phyloP scores from a whole-genome alignment of 2,113 vertebrate species.

The Lutjanus erythropterus region DNA sequence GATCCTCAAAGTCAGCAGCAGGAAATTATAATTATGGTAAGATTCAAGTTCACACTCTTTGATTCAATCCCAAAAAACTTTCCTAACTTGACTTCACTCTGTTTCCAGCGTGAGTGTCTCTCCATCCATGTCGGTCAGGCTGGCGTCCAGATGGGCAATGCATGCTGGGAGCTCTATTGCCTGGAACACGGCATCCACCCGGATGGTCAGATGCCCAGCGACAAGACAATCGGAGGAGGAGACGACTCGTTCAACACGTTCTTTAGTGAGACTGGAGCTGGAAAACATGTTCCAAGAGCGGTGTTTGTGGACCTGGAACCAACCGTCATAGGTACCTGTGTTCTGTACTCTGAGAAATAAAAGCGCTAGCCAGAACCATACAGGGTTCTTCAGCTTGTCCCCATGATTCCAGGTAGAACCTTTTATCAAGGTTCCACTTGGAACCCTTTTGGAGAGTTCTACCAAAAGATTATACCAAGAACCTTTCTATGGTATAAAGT shows the following conservation, averaged over 20 bases:
- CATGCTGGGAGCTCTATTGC: conserved; percentile 93
- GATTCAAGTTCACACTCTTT: conserved; percentile 30
- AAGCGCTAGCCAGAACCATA: no score
- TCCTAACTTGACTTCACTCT: background rate
- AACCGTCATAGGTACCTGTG: conserved; percentile 82
- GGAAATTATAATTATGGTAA: conserved; percentile 64
- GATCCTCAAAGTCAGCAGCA: conserved; percentile 31
- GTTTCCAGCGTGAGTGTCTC: conserved; percentile 75
- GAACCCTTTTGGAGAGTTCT: no score
- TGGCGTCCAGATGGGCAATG: conserved; percentile 90
- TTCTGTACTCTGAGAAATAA: no score
- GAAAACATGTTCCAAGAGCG: conserved; percentile 79
- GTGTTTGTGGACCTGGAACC: conserved; percentile 83
- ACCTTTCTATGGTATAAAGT: no score
- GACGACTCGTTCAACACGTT: conserved; percentile 83
- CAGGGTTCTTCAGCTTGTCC: no score
- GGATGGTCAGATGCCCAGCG: conserved; percentile 79
- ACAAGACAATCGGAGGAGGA: conserved; percentile 78
- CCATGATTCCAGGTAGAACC: no score
- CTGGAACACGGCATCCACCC: conserved; percentile 91
- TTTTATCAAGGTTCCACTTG: no score
- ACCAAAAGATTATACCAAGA: no score
- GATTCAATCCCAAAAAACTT: background rate
- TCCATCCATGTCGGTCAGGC: conserved; percentile 82
- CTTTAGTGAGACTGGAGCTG: conserved; percentile 83